Evolutionary conservation across 2,888 invertebrate genomes (phyloP), one percentile per base, ranked within the genome.

Genomic region (Nebria brevicollis): DNA sequence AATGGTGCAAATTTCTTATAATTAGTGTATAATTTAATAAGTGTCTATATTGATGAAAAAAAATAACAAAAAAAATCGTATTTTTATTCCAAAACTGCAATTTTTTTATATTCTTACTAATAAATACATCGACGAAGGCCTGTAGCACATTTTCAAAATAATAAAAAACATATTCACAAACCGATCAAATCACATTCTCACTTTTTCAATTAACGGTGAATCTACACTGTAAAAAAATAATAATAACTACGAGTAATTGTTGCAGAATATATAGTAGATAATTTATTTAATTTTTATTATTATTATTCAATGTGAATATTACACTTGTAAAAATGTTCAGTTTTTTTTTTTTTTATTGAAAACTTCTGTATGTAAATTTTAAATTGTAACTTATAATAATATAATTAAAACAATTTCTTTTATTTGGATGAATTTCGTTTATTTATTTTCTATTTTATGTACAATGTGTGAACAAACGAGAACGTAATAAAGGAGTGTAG

Each of bases 61-160:
- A 54, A 54, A 54, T 13, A 54, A 54, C 54, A 54, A 54, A 54
- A 54, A 34, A 73, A 77, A 81, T 66, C 76, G 77, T 81, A 81
- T 76, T 81, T 81, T 81, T 77, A 77, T 81, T 77, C 81, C 77
- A 77, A 81, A 64, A 41, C 41, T 42, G 80, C 80, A 80, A 73
- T 80, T 80, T 81, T 75, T 75, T 75, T 81, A 76, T 81, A 81
- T 81, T 54, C 54, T 54, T 54, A 81, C 72, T 66, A 77, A 81
- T 81, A 77, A 34, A 73, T 81, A 81, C 81, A 81, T 81, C 81
- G 81, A 81, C 75, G 64, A 76, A 81, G 81, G 81, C 81, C 81
- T 81, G 81, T 81, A 81, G 81, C 81, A 81, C 81, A 41, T 77
- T 72, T 70, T 75, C 74, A 75, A 70, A 70, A 70, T 70, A 54